These are phyloP conservation scores for Anabacerthia variegaticeps DNA, from an alignment of 2,797 vertebrate genomes.

Conservation along the genomic window DNA sequence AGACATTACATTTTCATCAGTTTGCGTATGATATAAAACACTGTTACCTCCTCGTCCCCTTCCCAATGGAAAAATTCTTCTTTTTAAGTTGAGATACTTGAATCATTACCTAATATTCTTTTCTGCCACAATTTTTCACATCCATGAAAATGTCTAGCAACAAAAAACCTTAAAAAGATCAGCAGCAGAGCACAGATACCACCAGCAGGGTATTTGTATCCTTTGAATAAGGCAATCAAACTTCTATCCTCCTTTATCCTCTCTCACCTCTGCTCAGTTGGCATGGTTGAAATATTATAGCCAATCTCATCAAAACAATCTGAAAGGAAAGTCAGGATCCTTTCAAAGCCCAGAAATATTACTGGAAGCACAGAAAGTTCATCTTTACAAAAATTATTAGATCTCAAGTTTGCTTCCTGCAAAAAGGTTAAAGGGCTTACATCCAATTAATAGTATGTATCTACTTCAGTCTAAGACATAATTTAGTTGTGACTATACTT, in stretches of 20 bases:
- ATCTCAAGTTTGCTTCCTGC: constrained; percentile 75
- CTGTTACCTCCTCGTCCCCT: neutral
- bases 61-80: neutral
- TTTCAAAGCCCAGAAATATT: constrained; percentile 72
- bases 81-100: neutral
- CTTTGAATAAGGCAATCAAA: neutral
- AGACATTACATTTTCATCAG: neutral
- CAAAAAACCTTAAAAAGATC: neutral
- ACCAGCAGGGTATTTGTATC: neutral
- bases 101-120: neutral
- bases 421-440: constrained; percentile 73
- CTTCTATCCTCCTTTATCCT: neutral
- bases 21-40: neutral
- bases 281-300: constrained; percentile 33
- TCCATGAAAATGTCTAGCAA: neutral
- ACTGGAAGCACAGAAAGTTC: constrained; percentile 70
- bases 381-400: constrained; percentile 76
- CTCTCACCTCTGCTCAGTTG: neutral
- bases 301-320: constrained; percentile 40
- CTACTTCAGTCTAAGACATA: constrained; percentile 55
- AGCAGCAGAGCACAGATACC: neutral
- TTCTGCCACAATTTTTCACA: neutral
- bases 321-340: constrained; percentile 34
- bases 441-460: constrained; percentile 74
- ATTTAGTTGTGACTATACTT: constrained; percentile 69